Conservation (phyloP, 2,888 invertebrate species). For the Thereva unica region DNA sequence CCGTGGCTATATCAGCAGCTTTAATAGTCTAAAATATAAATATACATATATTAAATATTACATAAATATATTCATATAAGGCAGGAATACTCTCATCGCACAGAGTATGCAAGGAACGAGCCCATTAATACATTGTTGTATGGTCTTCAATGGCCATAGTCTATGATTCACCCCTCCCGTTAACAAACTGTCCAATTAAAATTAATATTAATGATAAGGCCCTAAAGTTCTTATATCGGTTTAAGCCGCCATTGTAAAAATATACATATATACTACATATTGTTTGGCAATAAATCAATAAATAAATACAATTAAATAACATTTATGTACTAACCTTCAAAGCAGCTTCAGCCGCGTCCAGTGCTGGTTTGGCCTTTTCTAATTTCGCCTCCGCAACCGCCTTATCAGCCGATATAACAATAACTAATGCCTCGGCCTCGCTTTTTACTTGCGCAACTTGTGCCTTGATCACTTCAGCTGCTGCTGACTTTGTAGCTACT, state of each 20-base stretch:
- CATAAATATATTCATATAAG: no score
- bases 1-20: conserved; percentile 84
- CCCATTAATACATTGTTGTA: no score
- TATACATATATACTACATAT: no score
- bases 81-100: no score
- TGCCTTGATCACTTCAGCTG: conserved; percentile 80
- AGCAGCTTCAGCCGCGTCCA: conserved; percentile 86
- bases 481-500: conserved; percentile 78
- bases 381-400: conserved; percentile 77
- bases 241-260: no score
- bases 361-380: conserved; percentile 79
- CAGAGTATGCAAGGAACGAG: no score
- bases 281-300: neutral
- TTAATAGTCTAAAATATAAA: conserved; percentile 73
- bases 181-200: no score
- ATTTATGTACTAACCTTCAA: conserved; percentile 61
- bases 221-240: no score
- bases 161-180: no score
- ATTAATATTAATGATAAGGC: no score
- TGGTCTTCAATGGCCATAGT: no score
- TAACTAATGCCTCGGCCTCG: conserved; percentile 77
- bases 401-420: conserved; percentile 79
- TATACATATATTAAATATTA: no score
- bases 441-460: conserved; percentile 82
- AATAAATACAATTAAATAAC: conserved; percentile 14